Evolutionary conservation across 2,888 invertebrate species (phyloP), one percentile per base, ranked within the genome.

Genomic region (Cetonia aurata): DNA sequence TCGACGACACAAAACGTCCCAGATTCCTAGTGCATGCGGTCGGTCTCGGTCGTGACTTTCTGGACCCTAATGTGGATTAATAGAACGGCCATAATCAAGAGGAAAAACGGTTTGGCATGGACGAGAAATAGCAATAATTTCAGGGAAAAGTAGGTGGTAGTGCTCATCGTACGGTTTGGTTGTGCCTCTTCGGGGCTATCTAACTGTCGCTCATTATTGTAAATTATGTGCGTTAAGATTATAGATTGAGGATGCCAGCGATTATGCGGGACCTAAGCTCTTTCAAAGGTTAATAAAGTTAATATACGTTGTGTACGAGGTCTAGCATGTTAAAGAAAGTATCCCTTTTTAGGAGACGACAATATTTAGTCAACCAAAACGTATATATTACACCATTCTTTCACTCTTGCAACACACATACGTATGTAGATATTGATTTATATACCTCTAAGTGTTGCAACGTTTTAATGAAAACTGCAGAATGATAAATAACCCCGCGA

Each of bases 51-150:
- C 62, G 62, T 65, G 62, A 65, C 62, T 65, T 33, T 50, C 50
- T 65, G 50, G 17, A 50, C 62, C 62, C 62, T 65, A 65, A 65
- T 65, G 62, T 65, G 37, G 50, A 65, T 65, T 52, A 65, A 50
- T 65, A 50, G 62, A 48, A 65, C 62, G 46, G 13, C 50, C 50
- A 41, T 41, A 37, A 17, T 33, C 19, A 50, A 65, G 48, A 37
- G 15, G 50, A 65, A 52, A 50, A 50, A 46, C 13, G 25, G 33
- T 65, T 65, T 65, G 9, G 50, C 41, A 19, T 52, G 10, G 33
- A 37, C 9, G 17, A 19, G 50, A 50, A 65, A 65, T 65, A 50
- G 46, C 33, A 65, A 65, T 50, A 50, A 41, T 65, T 50, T 48
- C n/a, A 15, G 46, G n/a, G n/a, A 25, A 60, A 60, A 37, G 37